phyloP scores from a whole-genome alignment of 2,113 vertebrate species.

The Noturus placidus region DNA sequence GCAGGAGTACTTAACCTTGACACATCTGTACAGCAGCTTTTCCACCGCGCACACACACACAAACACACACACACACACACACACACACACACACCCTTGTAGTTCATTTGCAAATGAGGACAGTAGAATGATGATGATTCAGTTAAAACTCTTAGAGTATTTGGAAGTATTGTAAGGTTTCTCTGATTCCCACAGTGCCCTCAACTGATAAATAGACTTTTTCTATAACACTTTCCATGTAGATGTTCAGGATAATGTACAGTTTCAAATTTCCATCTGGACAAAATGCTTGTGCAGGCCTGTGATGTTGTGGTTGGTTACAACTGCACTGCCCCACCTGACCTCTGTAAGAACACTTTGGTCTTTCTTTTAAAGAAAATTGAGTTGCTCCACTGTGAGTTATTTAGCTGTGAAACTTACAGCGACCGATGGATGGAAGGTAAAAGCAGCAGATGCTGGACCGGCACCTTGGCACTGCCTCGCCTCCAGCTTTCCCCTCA shows the following conservation, averaged over 20 bases:
- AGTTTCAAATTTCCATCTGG: background rate
- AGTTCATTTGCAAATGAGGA: background rate
- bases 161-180: background rate
- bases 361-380: constrained; percentile 14
- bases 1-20: constrained; percentile 39
- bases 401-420: constrained; percentile 32
- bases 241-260: constrained; percentile 1
- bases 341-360: constrained; percentile 48
- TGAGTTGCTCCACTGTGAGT: constrained; percentile 18
- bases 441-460: constrained; percentile 47
- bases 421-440: constrained; percentile 39
- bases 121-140: background rate
- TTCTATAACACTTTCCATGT: background rate
- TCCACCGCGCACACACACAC: constrained; percentile 21
- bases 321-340: constrained; percentile 37
- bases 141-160: background rate
- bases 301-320: constrained; percentile 5
- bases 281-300: background rate
- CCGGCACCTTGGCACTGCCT: constrained; percentile 30
- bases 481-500: constrained; percentile 37
- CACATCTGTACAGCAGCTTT: constrained; percentile 48
- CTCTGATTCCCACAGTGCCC: background rate
- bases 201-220: background rate
- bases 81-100: background rate
- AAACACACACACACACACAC: background rate